Evolutionary conservation across 1,140 invertebrate species (phyloP).

Genomic region (Trichonephila clavata): DNA sequence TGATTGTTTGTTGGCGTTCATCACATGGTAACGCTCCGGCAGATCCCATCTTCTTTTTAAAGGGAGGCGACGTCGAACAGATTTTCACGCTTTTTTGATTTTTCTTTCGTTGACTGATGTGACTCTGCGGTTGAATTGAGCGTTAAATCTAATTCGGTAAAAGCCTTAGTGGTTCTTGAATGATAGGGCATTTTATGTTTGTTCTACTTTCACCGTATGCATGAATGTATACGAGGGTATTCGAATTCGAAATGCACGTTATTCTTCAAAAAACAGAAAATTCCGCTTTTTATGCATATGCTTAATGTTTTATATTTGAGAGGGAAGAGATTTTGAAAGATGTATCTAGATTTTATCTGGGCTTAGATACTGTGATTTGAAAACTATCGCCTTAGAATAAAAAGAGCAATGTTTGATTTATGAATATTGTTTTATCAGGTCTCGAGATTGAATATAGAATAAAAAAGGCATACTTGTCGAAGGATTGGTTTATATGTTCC

Average conservation of each 20-base stretch:
- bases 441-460: no score
- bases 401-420: no score
- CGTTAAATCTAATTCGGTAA: constrained; percentile 64
- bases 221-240: not conserved
- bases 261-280: no score
- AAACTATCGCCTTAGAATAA: no score
- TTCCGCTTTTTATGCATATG: no score
- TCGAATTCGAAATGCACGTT: not conserved
- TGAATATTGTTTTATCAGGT: no score
- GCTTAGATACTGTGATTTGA: no score
- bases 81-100: constrained; percentile 62
- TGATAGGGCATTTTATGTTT: constrained; percentile 32
- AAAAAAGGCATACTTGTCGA: no score
- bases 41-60: constrained; percentile 67
- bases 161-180: constrained; percentile 26
- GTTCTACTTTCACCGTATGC: constrained; percentile 1
- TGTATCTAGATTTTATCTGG: no score
- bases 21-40: constrained; percentile 60
- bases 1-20: constrained; percentile 71
- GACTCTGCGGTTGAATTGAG: constrained; percentile 27
- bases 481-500: no score
- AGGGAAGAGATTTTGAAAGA: no score
- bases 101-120: constrained; percentile 40
- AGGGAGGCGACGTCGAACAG: not conserved
- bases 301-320: no score